These are phyloP conservation scores for Monochamus alternatus DNA, from an alignment of 2,888 invertebrate species.

Conservation along the genomic window DNA sequence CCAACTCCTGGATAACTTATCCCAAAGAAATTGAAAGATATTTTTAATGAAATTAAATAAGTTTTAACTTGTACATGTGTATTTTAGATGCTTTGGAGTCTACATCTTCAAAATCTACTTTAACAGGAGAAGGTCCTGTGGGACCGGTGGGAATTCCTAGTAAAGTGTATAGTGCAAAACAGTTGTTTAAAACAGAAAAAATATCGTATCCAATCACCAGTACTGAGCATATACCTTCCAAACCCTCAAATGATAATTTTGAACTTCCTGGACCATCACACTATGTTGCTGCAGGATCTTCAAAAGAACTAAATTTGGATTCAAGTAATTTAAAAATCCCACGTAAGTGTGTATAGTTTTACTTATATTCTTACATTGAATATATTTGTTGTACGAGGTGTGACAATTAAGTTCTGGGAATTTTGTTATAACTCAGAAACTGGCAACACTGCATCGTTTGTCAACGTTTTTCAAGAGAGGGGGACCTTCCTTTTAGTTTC, in stretches of 20 bases:
- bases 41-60: background rate
- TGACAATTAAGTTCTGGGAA: no score
- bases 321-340: background rate
- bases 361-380: no score
- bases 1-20: background rate
- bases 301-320: background rate
- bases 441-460: no score
- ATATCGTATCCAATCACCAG: background rate
- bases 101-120: background rate
- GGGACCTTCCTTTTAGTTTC: no score
- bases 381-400: no score
- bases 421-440: no score
- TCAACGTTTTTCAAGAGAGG: no score
- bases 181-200: slow-evolving; percentile 1
- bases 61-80: no score
- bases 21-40: background rate
- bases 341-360: background rate
- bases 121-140: slow-evolving; percentile 19
- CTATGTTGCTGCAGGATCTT: background rate
- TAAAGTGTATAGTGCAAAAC: slow-evolving; percentile 18
- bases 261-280: background rate
- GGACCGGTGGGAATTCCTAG: background rate
- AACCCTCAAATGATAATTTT: background rate
- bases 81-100: no score
- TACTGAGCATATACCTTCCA: background rate